Evolutionary conservation across 2,797 vertebrate genomes (phyloP).

Genomic region (Lophius americanus): DNA sequence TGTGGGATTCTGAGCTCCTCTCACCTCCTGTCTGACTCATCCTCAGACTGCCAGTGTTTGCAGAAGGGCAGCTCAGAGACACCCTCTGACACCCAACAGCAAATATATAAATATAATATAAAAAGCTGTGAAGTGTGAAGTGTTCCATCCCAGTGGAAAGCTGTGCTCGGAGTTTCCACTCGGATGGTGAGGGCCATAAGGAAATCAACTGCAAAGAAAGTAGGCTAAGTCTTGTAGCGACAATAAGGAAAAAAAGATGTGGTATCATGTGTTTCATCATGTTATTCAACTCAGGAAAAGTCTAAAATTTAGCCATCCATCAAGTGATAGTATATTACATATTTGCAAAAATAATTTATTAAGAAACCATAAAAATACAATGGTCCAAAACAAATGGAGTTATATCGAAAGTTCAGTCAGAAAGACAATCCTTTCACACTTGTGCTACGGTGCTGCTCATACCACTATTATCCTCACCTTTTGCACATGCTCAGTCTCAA

Average conservation of each 20-base stretch:
- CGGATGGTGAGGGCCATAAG: neutral
- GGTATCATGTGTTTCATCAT: neutral
- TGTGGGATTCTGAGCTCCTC: constrained; percentile 27
- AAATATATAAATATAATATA: constrained; percentile 1
- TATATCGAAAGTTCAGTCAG: too few species aligned
- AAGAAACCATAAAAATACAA: too few species aligned
- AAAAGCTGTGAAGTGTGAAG: constrained; percentile 1
- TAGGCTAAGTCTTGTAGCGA: neutral
- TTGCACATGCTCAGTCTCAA: too few species aligned
- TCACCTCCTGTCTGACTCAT: constrained; percentile 52
- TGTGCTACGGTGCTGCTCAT: too few species aligned
- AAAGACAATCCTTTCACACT: too few species aligned
- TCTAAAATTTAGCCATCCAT: too few species aligned
- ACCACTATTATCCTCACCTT: too few species aligned
- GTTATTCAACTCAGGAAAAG: neutral
- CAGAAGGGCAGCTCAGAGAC: constrained; percentile 5
- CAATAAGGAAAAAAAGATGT: neutral
- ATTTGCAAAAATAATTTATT: too few species aligned
- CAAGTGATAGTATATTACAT: too few species aligned
- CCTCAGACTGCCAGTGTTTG: constrained; percentile 25
- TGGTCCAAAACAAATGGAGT: too few species aligned
- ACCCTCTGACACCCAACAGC: constrained; percentile 2
- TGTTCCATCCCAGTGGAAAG: neutral
- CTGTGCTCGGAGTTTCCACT: neutral
- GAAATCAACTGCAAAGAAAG: neutral